phyloP scores from a whole-genome alignment of 2,113 vertebrate species.

The Tragulus kanchil region DNA sequence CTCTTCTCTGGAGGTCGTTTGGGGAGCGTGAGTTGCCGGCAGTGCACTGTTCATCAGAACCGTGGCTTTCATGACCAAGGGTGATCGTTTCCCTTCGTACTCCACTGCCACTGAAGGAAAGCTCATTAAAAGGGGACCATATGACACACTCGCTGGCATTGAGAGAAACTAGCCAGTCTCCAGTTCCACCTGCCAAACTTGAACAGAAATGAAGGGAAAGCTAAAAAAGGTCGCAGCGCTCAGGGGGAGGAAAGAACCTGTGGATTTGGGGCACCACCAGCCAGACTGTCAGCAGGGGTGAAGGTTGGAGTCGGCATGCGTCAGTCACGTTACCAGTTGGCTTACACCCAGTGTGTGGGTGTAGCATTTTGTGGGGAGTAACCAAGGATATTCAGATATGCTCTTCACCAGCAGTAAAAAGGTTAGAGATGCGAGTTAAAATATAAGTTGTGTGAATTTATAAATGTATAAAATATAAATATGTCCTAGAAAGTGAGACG shows the following conservation, averaged over 20 bases:
- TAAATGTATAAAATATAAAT: not conserved
- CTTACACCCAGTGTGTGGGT: not conserved
- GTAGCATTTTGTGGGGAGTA: not conserved
- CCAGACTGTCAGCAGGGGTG: not conserved
- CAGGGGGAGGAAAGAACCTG: not conserved
- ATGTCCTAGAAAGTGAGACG: not conserved
- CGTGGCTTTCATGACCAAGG: not conserved
- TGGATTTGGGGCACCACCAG: fast-evolving
- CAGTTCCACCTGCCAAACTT: not conserved
- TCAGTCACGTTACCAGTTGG: not conserved
- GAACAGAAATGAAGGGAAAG: not conserved
- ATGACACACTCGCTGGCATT: not conserved
- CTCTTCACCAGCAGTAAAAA: not conserved
- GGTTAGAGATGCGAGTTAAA: not conserved
- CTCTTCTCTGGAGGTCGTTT: not conserved
- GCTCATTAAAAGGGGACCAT: not conserved
- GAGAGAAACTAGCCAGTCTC: not conserved
- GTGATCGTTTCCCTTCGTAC: not conserved
- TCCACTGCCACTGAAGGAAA: not conserved
- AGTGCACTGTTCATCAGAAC: not conserved
- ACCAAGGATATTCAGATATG: not conserved
- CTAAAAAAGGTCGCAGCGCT: too few relatives aligned
- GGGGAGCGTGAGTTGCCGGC: not conserved
- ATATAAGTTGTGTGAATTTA: not conserved
- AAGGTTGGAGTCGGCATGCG: too few relatives aligned